Conservation (phyloP, 2,888 invertebrate species). For the Rutpela maculata region DNA sequence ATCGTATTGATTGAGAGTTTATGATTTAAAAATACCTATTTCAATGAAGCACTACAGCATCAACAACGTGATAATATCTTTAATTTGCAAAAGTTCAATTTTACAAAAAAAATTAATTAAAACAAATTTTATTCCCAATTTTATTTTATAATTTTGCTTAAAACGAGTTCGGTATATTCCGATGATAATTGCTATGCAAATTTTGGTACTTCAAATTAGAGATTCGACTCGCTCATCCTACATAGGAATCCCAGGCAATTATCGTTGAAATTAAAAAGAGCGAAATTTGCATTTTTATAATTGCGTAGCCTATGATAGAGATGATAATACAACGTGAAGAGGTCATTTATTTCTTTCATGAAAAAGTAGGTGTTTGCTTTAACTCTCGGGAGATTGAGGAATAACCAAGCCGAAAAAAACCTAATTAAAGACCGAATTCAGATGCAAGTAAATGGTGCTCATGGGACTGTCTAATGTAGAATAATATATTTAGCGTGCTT, state of each 20-base stretch:
- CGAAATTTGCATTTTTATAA: slow-evolving; percentile 52
- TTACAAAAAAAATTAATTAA: too few relatives aligned
- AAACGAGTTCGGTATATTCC: background rate
- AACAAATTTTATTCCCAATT: background rate
- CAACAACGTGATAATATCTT: too few relatives aligned
- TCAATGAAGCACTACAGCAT: too few relatives aligned
- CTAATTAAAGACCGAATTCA: slow-evolving; percentile 20
- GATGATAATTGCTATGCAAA: slow-evolving; percentile 14
- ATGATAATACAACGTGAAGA: slow-evolving; percentile 21
- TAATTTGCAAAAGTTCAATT: too few relatives aligned
- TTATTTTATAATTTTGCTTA: background rate
- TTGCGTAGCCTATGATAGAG: slow-evolving; percentile 28
- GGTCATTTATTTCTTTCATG: slow-evolving; percentile 32
- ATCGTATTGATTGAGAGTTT: too few relatives aligned
- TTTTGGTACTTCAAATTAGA: slow-evolving; percentile 17
- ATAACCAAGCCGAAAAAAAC: slow-evolving; percentile 22
- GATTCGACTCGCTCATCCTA: slow-evolving; percentile 12
- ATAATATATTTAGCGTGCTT: slow-evolving; percentile 1
- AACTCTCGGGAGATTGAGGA: slow-evolving; percentile 22
- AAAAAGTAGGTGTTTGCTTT: slow-evolving; percentile 24
- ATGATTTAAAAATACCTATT: too few relatives aligned
- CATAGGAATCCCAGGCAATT: slow-evolving; percentile 24
- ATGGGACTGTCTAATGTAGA: background rate
- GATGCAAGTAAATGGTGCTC: slow-evolving; percentile 6
- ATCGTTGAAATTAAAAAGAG: slow-evolving; percentile 41